These are phyloP conservation scores for Benitochromis conjunctus DNA, from an alignment of 2,113 vertebrate species.

Conservation along the genomic window DNA sequence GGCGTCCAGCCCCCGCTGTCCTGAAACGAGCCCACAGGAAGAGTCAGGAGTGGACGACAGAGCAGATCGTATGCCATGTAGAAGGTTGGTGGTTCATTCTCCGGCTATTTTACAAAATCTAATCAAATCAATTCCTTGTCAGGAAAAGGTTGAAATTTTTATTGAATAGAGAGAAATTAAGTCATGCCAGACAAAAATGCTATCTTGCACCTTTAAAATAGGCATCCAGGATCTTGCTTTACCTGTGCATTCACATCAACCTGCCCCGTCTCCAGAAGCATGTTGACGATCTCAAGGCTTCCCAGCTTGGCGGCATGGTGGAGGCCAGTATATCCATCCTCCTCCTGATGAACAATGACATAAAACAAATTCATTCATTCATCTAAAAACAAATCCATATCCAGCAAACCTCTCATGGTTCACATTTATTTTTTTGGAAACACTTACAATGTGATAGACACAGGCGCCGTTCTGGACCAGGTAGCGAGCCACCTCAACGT, in stretches of 20 bases:
- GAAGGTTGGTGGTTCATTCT: background rate
- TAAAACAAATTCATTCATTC: background rate
- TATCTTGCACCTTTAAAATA: background rate
- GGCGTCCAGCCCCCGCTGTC: constrained; percentile 92
- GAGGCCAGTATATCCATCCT: constrained; percentile 87
- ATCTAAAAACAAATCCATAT: rapidly evolving
- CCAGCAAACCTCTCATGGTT: background rate
- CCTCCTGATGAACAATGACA: constrained; percentile 72
- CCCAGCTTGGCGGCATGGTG: constrained; percentile 90
- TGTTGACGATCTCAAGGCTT: constrained; percentile 81
- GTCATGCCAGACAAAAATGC: background rate
- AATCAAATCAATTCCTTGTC: background rate
- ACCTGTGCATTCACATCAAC: constrained; percentile 91
- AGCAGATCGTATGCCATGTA: background rate
- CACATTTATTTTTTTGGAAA: background rate
- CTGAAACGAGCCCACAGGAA: constrained; percentile 49
- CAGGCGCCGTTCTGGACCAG: constrained; percentile 83
- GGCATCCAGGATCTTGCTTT: background rate
- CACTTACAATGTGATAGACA: constrained; percentile 80
- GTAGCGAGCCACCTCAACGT: constrained; percentile 80
- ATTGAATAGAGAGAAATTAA: background rate
- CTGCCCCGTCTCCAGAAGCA: constrained; percentile 86
- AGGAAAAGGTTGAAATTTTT: background rate
- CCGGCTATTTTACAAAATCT: background rate
- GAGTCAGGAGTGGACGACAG: background rate